These are phyloP conservation scores for Orthosia cruda DNA, from an alignment of 2,888 invertebrate species.

Conservation along the genomic window DNA sequence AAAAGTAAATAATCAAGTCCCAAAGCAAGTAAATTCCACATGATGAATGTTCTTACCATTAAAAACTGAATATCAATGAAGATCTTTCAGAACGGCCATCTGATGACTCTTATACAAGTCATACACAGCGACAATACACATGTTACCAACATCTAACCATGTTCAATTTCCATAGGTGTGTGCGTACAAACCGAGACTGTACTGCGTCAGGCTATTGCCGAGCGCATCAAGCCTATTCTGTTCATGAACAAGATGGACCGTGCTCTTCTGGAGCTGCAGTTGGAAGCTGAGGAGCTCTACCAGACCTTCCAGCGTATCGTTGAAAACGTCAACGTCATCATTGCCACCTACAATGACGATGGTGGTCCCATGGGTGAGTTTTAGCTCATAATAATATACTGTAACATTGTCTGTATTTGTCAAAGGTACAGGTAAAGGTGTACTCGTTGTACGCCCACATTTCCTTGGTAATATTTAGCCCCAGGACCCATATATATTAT, in stretches of 20 bases:
- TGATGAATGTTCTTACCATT: slow-evolving; percentile 92
- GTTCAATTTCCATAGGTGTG: slow-evolving; percentile 93
- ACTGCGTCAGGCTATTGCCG: slow-evolving; percentile 99
- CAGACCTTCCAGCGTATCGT: slow-evolving; percentile 99
- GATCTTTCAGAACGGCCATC: slow-evolving; percentile 92
- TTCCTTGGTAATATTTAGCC: no score
- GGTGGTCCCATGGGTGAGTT: slow-evolving; percentile 98
- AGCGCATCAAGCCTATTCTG: slow-evolving; percentile 99
- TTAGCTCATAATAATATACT: background rate
- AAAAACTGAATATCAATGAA: slow-evolving; percentile 84
- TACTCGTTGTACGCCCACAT: no score
- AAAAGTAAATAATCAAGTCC: background rate
- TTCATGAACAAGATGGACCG: slow-evolving; percentile 99
- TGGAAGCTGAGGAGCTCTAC: slow-evolving; percentile 99
- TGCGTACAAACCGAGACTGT: slow-evolving; percentile 99
- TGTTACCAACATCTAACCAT: background rate
- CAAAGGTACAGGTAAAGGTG: no score
- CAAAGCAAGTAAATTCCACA: slow-evolving; percentile 34
- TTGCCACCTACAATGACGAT: slow-evolving; percentile 99
- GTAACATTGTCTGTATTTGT: no score
- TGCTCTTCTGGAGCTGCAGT: slow-evolving; percentile 98
- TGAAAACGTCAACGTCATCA: slow-evolving; percentile 99
- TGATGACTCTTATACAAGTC: slow-evolving; percentile 74
- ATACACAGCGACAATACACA: background rate
- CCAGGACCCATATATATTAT: no score